phyloP scores from a whole-genome alignment of 1,140 invertebrate species.

The Drosophila bocki region DNA sequence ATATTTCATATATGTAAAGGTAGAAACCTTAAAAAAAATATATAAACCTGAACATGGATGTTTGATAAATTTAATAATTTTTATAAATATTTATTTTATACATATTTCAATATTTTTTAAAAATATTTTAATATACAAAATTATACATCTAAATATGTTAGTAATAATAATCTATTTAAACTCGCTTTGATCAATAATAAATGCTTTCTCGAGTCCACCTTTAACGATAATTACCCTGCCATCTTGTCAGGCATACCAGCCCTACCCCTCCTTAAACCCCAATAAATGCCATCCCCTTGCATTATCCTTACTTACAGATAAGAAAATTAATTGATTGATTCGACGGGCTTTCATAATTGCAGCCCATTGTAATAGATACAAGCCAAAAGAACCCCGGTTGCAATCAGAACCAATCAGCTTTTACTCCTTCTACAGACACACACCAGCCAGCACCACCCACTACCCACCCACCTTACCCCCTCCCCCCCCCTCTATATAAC shows the following conservation, averaged over 20 bases:
- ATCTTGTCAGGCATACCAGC: not conserved
- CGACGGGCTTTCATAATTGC: slow-evolving; percentile 60
- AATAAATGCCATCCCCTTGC: not conserved
- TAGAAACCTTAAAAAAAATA: not conserved
- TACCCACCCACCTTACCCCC: not conserved
- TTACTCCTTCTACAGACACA: not conserved
- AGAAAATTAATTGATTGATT: slow-evolving; percentile 79
- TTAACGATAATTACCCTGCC: not conserved
- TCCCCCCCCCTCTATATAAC: not conserved
- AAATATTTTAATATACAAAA: too few species aligned
- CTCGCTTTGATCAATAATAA: too few species aligned
- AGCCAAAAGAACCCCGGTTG: slow-evolving; percentile 41
- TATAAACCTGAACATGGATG: too few species aligned
- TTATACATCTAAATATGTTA: not conserved
- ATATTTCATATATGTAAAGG: not conserved
- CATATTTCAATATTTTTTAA: too few species aligned
- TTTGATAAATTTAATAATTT: too few species aligned
- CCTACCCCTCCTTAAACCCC: not conserved
- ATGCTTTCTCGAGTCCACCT: not conserved
- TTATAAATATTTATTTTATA: too few species aligned
- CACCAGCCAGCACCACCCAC: not conserved
- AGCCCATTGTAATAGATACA: slow-evolving; percentile 64
- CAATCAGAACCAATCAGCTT: slow-evolving; percentile 14
- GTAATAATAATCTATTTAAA: too few species aligned
- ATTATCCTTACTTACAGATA: slow-evolving; percentile 53